Evolutionary conservation across 2,797 vertebrate species (phyloP), one percentile per base, ranked within the genome.

Genomic region (Rhynchotus rufescens): DNA sequence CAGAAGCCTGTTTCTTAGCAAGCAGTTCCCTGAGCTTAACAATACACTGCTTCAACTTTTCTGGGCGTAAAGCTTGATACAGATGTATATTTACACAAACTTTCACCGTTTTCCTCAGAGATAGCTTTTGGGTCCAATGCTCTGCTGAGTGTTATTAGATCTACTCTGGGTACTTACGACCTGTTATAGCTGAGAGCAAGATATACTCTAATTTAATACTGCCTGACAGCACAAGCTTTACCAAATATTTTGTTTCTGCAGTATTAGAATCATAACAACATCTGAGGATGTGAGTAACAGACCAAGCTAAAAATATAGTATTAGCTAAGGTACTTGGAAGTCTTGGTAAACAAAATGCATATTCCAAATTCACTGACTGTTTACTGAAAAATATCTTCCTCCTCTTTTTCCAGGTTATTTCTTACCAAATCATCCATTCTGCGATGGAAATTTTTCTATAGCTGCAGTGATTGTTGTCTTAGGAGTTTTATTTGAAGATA

Each of bases 181-280:
- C 73, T 97, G 51, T 59, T 83, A n/a, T 65, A 74, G 95, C 92
- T 85, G 88, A 95, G 94, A 93, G 94, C 81, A 94, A 96, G 95
- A 93, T 64, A 85, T 72, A 97, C 92, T 96, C 84, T 92, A 86
- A 96, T 95, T 93, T 62, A 87, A 96, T 77, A 71, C 30, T 75
- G 80, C 64, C 81, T 65, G 86, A 88, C 40, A n/a, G 74, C 36
- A 82, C 22, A 82, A 90, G 96, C 84, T 69, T 92, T 88, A 90
- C 72, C 89, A 83, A 97, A 86, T 93, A 87, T 88, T 96, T 95
- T 96, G 51, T 78, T 94, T 76, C 84, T 66, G 64, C 68, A 93
- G n/a, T 88, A 94, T 89, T 90, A 95, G 89, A 88, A 84, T 61
- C 25, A 75, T 49, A 66, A 20, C 89, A 93, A 89, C 73, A 96